phyloP scores from a whole-genome alignment of 2,888 invertebrate species.

The Hypselothyrea guttata region DNA sequence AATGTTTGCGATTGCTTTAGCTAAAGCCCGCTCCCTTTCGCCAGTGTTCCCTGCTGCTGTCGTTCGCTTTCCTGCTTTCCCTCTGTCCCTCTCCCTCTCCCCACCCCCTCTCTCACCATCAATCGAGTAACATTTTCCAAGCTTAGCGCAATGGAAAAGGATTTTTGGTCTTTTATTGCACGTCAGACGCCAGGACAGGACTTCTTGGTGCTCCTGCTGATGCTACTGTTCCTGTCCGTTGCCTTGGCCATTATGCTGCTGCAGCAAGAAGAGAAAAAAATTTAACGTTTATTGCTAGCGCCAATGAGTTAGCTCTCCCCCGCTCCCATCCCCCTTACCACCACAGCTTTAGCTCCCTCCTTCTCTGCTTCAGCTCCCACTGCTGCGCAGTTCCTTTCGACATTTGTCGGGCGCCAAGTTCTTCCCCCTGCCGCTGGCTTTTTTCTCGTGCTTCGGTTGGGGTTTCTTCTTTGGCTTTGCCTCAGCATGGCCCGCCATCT shows the following conservation, averaged over 20 bases:
- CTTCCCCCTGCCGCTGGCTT: slow-evolving; percentile 31
- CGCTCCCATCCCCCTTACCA: too few species aligned
- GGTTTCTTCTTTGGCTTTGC: slow-evolving; percentile 62
- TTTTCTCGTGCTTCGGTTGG: slow-evolving; percentile 42
- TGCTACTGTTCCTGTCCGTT: slow-evolving; percentile 34
- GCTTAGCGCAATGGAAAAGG: slow-evolving; percentile 78
- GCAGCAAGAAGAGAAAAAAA: slow-evolving; percentile 67
- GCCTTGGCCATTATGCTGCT: slow-evolving; percentile 68
- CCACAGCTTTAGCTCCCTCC: slow-evolving; percentile 23
- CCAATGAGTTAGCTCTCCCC: slow-evolving; percentile 71
- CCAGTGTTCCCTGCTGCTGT: neutral
- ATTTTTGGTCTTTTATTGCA: slow-evolving; percentile 78
- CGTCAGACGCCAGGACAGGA: slow-evolving; percentile 67
- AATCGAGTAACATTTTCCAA: slow-evolving; percentile 52
- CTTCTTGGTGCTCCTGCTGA: slow-evolving; percentile 26
- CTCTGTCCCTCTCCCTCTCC: neutral
- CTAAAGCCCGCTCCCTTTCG: neutral
- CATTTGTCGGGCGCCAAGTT: slow-evolving; percentile 72
- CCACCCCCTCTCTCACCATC: neutral
- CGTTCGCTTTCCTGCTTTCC: neutral
- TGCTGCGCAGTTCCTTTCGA: slow-evolving; percentile 60
- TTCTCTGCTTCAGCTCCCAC: slow-evolving; percentile 32
- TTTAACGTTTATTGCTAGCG: slow-evolving; percentile 78
- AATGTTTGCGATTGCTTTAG: slow-evolving; percentile 62
- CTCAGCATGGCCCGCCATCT: slow-evolving; percentile 69